Conservation (phyloP, 2,888 invertebrate genomes). For the Leptinotarsa tumamoca region DNA sequence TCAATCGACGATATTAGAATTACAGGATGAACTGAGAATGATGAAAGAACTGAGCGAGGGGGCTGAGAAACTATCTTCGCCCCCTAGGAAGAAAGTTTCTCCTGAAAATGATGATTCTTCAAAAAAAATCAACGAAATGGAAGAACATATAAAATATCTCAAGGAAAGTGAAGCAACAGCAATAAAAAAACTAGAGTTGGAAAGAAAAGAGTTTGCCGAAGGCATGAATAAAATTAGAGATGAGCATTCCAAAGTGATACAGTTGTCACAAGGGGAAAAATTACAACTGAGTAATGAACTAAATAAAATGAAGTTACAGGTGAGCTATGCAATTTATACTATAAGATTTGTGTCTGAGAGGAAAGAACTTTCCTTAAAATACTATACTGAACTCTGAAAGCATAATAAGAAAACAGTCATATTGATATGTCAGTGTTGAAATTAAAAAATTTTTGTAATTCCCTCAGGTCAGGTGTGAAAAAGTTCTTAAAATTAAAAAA, state of each 20-base stretch:
- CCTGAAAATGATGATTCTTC: slow-evolving; percentile 3
- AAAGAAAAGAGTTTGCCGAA: slow-evolving; percentile 32
- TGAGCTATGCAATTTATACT: background rate
- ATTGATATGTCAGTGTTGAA: no score
- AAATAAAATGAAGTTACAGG: slow-evolving; percentile 20
- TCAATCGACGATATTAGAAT: slow-evolving; percentile 48
- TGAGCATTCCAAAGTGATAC: slow-evolving; percentile 27
- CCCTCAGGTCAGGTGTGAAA: no score
- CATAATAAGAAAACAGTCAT: no score
- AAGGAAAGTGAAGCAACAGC: slow-evolving; percentile 34
- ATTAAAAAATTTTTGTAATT: no score
- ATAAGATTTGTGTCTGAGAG: no score
- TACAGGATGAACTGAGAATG: slow-evolving; percentile 43
- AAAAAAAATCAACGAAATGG: slow-evolving; percentile 31
- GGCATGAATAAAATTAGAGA: slow-evolving; percentile 19
- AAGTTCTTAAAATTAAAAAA: no score
- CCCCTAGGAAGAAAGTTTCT: slow-evolving; percentile 31
- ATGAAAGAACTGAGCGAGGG: slow-evolving; percentile 32
- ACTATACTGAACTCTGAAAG: no score
- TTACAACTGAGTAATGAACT: slow-evolving; percentile 19
- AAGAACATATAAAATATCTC: slow-evolving; percentile 41
- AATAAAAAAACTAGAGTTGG: slow-evolving; percentile 34
- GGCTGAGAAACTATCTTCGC: slow-evolving; percentile 14
- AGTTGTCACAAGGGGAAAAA: slow-evolving; percentile 29
- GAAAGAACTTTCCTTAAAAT: no score